Evolutionary conservation across 1,140 invertebrate genomes (phyloP).

Genomic region (Paracyclopina nana): DNA sequence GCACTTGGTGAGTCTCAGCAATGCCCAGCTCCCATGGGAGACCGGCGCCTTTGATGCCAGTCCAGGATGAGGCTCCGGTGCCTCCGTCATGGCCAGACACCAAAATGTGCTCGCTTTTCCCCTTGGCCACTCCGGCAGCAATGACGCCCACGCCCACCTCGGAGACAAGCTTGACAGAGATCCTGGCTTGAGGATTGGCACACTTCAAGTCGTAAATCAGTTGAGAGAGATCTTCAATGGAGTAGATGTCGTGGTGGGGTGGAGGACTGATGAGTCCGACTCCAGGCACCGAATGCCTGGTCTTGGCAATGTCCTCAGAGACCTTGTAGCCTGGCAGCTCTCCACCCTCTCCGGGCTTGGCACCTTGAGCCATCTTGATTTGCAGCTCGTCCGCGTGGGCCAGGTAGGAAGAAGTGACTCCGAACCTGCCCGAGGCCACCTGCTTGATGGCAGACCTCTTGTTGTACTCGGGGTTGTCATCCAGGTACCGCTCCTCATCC

Average conservation of each 20-base stretch:
- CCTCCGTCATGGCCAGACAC: constrained; percentile 97
- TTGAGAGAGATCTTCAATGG: constrained; percentile 95
- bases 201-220: constrained; percentile 96
- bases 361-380: constrained; percentile 98
- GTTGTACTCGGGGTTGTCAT: constrained; percentile 46
- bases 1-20: constrained; percentile 84
- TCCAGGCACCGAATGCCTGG: constrained; percentile 81
- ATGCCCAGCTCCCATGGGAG: constrained; percentile 94
- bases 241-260: constrained; percentile 98
- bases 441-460: constrained; percentile 47
- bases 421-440: constrained; percentile 92
- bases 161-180: constrained; percentile 94
- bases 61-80: constrained; percentile 94
- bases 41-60: constrained; percentile 36
- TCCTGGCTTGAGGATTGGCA: constrained; percentile 80
- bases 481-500: constrained; percentile 62
- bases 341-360: constrained; percentile 86
- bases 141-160: constrained; percentile 97
- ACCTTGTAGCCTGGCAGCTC: constrained; percentile 69
- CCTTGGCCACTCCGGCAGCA: constrained; percentile 92
- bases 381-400: constrained; percentile 90
- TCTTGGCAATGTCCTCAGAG: constrained; percentile 62
- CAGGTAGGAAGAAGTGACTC: constrained; percentile 88
- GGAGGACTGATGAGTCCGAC: constrained; percentile 97
- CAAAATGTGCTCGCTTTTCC: constrained; percentile 93